These are phyloP conservation scores for honey bee (Apis mellifera) DNA, from an alignment of 1,140 invertebrate genomes.

Conservation along the genomic window Amel_HAv3.1 CM009938.2:4686001-4686500, in stretches of 20 bases:
- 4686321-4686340: not conserved
- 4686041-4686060: too few species aligned
- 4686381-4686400: slow-evolving; percentile 43
- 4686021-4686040: too few species aligned
- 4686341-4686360: slow-evolving; percentile 48
- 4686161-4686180: too few species aligned
- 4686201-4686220: slow-evolving; percentile 38
- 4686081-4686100: too few species aligned
- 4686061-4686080: too few species aligned
- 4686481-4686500: slow-evolving; percentile 65
- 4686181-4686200: slow-evolving; percentile 3
- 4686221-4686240: slow-evolving; percentile 22
- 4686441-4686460: slow-evolving; percentile 46
- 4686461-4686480: slow-evolving; percentile 67
- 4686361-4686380: slow-evolving; percentile 70
- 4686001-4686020: too few species aligned
- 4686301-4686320: slow-evolving; percentile 32
- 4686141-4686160: too few species aligned
- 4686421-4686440: slow-evolving; percentile 47
- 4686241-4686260: slow-evolving; percentile 37
- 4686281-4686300: not conserved
- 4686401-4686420: slow-evolving; percentile 66
- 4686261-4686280: slow-evolving; percentile 37
- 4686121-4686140: too few species aligned
- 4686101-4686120: too few species aligned